These are phyloP conservation scores for Eulithis testata DNA, from an alignment of 2,888 invertebrate genomes.

Conservation along the genomic window DNA sequence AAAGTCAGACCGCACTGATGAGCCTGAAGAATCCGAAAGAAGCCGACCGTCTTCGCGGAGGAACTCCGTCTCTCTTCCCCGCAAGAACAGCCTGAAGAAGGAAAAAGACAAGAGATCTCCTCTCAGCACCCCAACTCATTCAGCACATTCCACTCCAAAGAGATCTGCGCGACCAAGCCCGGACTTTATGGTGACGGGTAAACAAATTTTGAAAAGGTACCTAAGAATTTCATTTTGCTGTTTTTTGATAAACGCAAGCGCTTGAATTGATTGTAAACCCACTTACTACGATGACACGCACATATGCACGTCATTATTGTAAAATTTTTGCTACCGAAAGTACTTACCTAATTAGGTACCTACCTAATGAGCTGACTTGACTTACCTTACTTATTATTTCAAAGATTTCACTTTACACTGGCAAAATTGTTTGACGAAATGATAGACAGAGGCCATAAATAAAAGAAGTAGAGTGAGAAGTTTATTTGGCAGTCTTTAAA, in stretches of 20 bases:
- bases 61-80: constrained; percentile 62
- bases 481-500: too few relatives aligned
- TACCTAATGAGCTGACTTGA: too few relatives aligned
- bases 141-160: constrained; percentile 63
- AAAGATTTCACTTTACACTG: too few relatives aligned
- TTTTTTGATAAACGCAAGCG: neutral
- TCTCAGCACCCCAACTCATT: constrained; percentile 33
- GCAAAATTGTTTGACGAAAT: too few relatives aligned
- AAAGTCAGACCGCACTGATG: constrained; percentile 32
- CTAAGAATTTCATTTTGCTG: constrained; percentile 4
- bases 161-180: constrained; percentile 53
- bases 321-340: too few relatives aligned
- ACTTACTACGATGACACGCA: too few relatives aligned
- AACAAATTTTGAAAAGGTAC: constrained; percentile 70
- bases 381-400: too few relatives aligned
- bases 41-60: constrained; percentile 63
- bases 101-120: constrained; percentile 41
- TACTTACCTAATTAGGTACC: too few relatives aligned
- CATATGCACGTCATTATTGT: too few relatives aligned
- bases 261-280: neutral
- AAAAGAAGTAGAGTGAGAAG: too few relatives aligned
- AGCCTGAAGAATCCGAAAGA: constrained; percentile 48
- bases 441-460: too few relatives aligned
- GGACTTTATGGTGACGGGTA: constrained; percentile 74
- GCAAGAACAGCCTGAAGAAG: constrained; percentile 63